Evolutionary conservation across 2,113 vertebrate genomes (phyloP).

Genomic region (Coregonus clupeaformis): DNA sequence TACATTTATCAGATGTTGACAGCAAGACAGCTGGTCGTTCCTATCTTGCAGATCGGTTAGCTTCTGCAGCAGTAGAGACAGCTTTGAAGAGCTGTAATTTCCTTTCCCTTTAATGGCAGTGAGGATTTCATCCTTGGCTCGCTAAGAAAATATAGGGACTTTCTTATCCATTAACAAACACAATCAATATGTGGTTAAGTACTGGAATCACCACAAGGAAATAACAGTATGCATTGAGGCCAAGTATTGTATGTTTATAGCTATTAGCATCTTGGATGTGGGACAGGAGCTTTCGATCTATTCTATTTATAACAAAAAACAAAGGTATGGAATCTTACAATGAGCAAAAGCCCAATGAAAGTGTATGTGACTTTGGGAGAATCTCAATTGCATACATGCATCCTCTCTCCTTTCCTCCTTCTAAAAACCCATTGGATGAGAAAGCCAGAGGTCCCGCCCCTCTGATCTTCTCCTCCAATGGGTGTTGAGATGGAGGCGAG

Average conservation of each 20-base stretch:
- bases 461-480: too few species aligned
- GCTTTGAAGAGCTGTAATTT: not conserved
- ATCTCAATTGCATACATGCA: too few species aligned
- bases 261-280: not conserved
- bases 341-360: too few species aligned
- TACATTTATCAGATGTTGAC: not conserved
- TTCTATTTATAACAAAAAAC: not conserved
- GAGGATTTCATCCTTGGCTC: not conserved
- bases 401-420: too few species aligned
- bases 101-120: not conserved
- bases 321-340: not conserved
- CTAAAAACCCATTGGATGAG: too few species aligned
- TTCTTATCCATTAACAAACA: not conserved
- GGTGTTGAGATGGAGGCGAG: too few species aligned
- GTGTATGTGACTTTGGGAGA: too few species aligned
- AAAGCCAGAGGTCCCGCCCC: too few species aligned
- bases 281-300: not conserved
- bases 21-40: not conserved
- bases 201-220: not conserved
- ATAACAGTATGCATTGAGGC: not conserved
- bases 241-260: not conserved
- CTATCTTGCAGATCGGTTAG: not conserved
- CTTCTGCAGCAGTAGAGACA: not conserved
- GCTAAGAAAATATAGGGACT: not conserved
- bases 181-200: not conserved